A percentile compares a stretch with the other conserved stretches of the same genome.
Evolutionary conservation across 2,113 vertebrate species (phyloP).

Genomic region (Cyanocitta stelleri): DNA sequence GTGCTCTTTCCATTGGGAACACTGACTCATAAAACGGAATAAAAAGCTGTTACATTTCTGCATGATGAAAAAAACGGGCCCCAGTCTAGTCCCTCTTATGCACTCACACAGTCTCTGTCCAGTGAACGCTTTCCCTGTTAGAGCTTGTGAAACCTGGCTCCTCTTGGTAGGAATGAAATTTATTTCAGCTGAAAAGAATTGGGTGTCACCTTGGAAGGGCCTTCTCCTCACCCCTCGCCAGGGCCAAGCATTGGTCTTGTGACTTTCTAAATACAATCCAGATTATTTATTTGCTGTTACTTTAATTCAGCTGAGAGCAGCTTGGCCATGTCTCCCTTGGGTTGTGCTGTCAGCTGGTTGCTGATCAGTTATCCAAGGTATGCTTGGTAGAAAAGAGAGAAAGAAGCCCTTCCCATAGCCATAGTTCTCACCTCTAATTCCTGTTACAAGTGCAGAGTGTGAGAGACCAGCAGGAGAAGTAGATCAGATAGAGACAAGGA

Average conservation of each 20-base stretch:
- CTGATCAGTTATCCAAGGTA: background rate
- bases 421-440: background rate
- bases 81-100: background rate
- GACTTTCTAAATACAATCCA: background rate
- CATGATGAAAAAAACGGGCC: background rate
- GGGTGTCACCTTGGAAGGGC: conserved; percentile 8
- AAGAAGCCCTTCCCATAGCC: background rate
- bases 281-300: background rate
- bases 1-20: conserved; percentile 33
- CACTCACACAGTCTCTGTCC: background rate
- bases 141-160: conserved; percentile 21
- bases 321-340: background rate
- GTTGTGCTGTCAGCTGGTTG: background rate
- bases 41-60: background rate
- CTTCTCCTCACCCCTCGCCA: background rate
- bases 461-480: background rate
- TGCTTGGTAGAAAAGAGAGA: background rate
- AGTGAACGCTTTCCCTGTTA: background rate
- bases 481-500: background rate
- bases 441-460: background rate
- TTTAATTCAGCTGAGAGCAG: background rate
- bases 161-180: background rate
- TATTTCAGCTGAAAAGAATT: conserved; percentile 33
- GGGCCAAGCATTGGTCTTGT: background rate
- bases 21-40: conserved; percentile 19